These are phyloP conservation scores for Lepus timidus DNA, from an alignment of 2,113 vertebrate genomes.

Conservation along the genomic window DNA sequence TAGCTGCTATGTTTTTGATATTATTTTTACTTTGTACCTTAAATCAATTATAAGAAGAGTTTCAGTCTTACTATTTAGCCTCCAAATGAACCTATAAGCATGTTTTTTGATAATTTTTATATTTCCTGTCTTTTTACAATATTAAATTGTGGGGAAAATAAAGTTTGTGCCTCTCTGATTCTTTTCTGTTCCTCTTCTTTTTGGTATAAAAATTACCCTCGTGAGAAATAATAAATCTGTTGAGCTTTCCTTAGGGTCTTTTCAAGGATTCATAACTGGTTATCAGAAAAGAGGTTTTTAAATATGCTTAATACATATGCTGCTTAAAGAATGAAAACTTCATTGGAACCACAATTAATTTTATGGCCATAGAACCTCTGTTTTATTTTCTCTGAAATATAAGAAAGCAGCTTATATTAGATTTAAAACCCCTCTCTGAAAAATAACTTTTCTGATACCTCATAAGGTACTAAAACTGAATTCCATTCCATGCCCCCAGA, in stretches of 20 bases:
- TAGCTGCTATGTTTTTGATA: conserved; percentile 33
- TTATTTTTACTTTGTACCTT: conserved; percentile 55
- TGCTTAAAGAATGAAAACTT: conserved; percentile 1
- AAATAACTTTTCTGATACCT: conserved; percentile 53
- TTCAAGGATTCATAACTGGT: conserved; percentile 13
- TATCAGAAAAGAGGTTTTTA: conserved; percentile 49
- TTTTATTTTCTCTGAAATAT: conserved; percentile 24
- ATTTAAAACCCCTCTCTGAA: conserved; percentile 23
- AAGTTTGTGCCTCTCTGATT: conserved; percentile 46
- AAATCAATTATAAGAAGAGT: conserved; percentile 65
- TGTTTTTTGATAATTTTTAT: conserved; percentile 76
- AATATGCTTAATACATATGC: conserved; percentile 22
- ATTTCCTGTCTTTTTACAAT: conserved; percentile 69
- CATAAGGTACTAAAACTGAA: conserved; percentile 6
- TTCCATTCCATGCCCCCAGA: neutral
- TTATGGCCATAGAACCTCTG: neutral
- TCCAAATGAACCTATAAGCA: conserved; percentile 53
- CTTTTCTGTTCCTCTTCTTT: neutral
- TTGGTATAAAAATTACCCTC: neutral
- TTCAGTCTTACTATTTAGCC: conserved; percentile 32
- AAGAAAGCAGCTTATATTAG: neutral
- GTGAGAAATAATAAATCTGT: neutral
- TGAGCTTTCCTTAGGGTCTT: neutral
- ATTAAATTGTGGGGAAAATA: conserved; percentile 61
- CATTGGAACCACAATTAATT: neutral